Evolutionary conservation across 53 echinoderm and acorn worm species (phyloP).

Genomic region (Arbacia lixula): DNA sequence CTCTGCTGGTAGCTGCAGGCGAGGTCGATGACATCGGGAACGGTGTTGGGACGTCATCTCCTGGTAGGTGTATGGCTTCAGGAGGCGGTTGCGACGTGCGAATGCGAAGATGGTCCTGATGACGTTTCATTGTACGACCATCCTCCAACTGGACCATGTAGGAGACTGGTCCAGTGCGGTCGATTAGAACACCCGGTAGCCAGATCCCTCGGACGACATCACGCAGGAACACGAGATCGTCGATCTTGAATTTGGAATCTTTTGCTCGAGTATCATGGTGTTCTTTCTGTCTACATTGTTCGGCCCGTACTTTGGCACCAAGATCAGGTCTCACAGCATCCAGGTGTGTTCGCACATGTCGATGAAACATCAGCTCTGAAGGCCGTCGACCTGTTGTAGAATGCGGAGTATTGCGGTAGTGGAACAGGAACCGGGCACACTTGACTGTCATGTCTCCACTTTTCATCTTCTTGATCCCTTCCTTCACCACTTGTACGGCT

Average conservation of each 20-base stretch:
- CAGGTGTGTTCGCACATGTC: constrained; percentile 56
- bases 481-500: constrained; percentile 52
- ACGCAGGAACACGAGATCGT: constrained; percentile 1
- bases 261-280: not conserved
- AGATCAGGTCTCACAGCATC: constrained; percentile 41
- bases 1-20: not conserved
- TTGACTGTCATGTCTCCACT: constrained; percentile 36
- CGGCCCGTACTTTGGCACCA: constrained; percentile 6
- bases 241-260: constrained; percentile 2
- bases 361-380: constrained; percentile 39
- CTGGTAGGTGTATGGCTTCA: not conserved
- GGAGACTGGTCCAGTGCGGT: constrained; percentile 27
- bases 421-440: constrained; percentile 46
- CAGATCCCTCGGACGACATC: constrained; percentile 37
- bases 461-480: constrained; percentile 40
- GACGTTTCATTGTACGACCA: constrained; percentile 40
- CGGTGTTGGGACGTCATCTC: not conserved
- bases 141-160: constrained; percentile 50
- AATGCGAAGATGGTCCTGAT: constrained; percentile 46
- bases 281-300: not conserved
- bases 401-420: constrained; percentile 62
- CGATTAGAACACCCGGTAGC: not conserved
- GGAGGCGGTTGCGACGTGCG: constrained; percentile 10
- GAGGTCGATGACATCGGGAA: not conserved
- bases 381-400: constrained; percentile 51